Evolutionary conservation across 1,140 invertebrate species (phyloP), one percentile per base, ranked within the genome.

Genomic region (Tetramorium alpestre): DNA sequence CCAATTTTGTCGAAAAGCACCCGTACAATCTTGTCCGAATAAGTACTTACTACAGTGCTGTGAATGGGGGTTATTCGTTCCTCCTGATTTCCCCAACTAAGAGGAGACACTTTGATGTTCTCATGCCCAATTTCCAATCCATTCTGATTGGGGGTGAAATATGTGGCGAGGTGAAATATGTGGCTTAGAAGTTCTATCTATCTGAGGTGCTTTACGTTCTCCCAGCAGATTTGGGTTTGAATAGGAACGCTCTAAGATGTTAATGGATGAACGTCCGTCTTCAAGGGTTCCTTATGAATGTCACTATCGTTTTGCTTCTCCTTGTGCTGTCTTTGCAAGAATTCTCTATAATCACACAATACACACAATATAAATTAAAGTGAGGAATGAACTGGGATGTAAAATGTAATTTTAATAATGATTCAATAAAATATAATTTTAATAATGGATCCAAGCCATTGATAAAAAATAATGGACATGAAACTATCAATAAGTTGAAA

Each of bases 221-320:
- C 90, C 89, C 28, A 93, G 75, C 58, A 98, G 97, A 91, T 98
- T 97, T 13, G 97, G 97, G 86, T 97, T 97, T 5, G 97, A 98
- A 90, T 97, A 96, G 0, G 97, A 97, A 2, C 97, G 93, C 87
- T 96, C 96, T 7, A 97, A 92, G 10, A 91, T 91, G 84, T 92
- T 94, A 8, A 92, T 90, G 8, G 95, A 90, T 3, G 93, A 89
- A 25, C 92, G 10, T 96, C 95, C 13, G 93, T 92, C 73, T 95
- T 95, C 11, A 96, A 90, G 5, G 96, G 95, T 75, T 94, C 94
- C 88, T 95, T 96, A 84, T 95, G 93, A 41, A 94, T 91, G 90
- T 96, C 38, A 47, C 49, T 77, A n/a, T 89, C 80, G 16, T 76
- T 69, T 62, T 87, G 77, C 47, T 86, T 90, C n/a, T 91, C 78